Evolutionary conservation across 1,140 invertebrate species (phyloP), one percentile per base, ranked within the genome.

Genomic region (Drosophila rhopaloa): DNA sequence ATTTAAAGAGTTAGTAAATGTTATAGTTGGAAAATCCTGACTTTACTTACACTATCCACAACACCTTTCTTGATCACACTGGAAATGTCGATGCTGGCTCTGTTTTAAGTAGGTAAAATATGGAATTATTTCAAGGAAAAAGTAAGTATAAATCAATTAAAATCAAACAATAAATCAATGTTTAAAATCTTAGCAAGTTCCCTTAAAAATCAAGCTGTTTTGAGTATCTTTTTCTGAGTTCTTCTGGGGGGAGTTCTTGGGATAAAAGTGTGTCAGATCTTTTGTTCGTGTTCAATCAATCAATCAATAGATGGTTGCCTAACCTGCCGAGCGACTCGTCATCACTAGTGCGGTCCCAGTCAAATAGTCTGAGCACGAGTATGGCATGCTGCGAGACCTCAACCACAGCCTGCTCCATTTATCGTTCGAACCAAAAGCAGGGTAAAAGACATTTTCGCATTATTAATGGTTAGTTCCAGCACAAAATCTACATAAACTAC

Each of bases 251-350:
- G 14, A 51, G 37, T 43, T 65, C 11, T 67, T 62, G n/a, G 19
- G n/a, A 5, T 24, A 11, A 27, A 37, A 14, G 11, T 47, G 32
- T 48, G 35, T 66, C 11, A 1, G 11, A 37, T 29, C 32, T 37
- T 7, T 27, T 24, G 27, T 55, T 71, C 50, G 50, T 71, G 43
- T 57, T 70, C n/a, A 46, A 57, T 56, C 67, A 56, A 70, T 57
- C 65, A 71, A 71, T 71, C 47, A 68, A 61, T 53, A 16, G 46
- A 57, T 66, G 50, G 43, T 81, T 79, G 71, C 88, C 79, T 86
- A 95, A 97, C 96, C 96, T 97, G 95, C 96, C 96, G 84, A 97
- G 95, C 83, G 94, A 94, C 93, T 97, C 96, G 93, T 97, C 96
- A 91, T 94, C 93, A 88, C 95, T 95, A 84, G 95, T 94, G 89